These are phyloP conservation scores for Alces alces DNA, from an alignment of 2,113 vertebrate genomes.

Conservation along the genomic window DNA sequence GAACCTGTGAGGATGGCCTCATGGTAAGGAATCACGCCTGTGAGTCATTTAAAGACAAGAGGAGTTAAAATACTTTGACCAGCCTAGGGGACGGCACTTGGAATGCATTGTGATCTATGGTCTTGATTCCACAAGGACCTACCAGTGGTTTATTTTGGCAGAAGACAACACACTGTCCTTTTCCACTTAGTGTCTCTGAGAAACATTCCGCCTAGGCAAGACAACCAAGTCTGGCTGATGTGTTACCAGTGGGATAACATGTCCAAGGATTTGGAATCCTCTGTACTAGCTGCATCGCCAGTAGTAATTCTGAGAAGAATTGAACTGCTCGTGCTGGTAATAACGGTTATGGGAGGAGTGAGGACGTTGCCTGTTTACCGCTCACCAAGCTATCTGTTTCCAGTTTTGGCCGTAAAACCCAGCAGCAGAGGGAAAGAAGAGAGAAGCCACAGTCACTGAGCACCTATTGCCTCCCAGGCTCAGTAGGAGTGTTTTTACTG, in stretches of 20 bases:
- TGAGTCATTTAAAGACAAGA: slow-evolving; percentile 15
- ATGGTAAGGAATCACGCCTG: neutral
- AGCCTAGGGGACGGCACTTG: neutral
- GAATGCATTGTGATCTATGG: neutral
- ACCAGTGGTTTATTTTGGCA: neutral
- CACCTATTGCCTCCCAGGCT: neutral
- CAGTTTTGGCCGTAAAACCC: neutral
- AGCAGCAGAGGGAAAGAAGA: neutral
- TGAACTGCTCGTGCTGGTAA: neutral
- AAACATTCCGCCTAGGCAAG: neutral
- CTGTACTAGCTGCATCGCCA: neutral
- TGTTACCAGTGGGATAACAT: neutral
- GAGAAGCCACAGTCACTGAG: neutral
- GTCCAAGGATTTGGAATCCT: neutral
- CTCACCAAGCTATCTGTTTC: neutral
- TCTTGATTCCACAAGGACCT: neutral
- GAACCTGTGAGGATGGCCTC: neutral
- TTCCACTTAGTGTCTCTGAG: neutral
- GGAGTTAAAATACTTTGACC: neutral
- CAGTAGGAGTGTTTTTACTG: neutral
- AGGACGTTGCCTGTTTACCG: neutral
- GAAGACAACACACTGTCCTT: neutral
- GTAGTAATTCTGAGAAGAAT: neutral
- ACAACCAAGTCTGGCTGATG: neutral
- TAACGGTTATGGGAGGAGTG: too few relatives aligned